Base-by-base conservation (phyloP, 2,797 vertebrate species). In the Gadopsis marmoratus region DNA sequence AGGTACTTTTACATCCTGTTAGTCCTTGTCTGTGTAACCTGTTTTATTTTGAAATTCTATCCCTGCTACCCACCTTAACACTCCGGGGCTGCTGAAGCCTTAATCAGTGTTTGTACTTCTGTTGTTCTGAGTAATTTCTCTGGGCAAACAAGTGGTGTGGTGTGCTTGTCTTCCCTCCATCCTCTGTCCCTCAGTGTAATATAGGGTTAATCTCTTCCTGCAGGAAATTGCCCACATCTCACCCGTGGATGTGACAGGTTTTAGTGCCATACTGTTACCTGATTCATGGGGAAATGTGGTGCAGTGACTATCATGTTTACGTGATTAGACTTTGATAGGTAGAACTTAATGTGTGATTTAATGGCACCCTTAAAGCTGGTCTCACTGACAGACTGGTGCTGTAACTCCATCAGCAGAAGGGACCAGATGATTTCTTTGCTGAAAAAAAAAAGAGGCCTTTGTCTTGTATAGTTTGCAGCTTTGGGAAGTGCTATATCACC, bases 251-350 rank as follows among this genome's bases (percentile, higher is more conserved):
- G 81, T 87, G 87, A 86, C 91, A 92, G 87, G 73, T 86, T 89
- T 92, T 88, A 85, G 86, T 92, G 86, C 76, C 89, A 78, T 78
- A 19, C 81, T 71, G 45, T 82, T 84, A 87, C 90, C 81, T 89
- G 86, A 83, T 78, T 88, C 85, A 78, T 61, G 19, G 73, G 50
- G 79, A 73, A 74, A 71, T 64, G 79, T 77, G 74, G 75, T 55
- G 84, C 78, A 74, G 71, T 66, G 75, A 70, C 19, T 74, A 78
- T 91, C 82, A 74, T 90, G 91, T 93, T 91, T 89, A 92, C 77
- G 31, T 85, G 85, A 86, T 85, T 76, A 78, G 79, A 88, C 79
- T 82, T 74, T 74, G 62, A 91, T 79, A 77, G 73, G 81, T 75
- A 84, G 77, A 86, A 69, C 56, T 56, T 60, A 26, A 26, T 26